Conservation (phyloP, 2,113 vertebrate genomes). For the Lophura nycthemera region DNA sequence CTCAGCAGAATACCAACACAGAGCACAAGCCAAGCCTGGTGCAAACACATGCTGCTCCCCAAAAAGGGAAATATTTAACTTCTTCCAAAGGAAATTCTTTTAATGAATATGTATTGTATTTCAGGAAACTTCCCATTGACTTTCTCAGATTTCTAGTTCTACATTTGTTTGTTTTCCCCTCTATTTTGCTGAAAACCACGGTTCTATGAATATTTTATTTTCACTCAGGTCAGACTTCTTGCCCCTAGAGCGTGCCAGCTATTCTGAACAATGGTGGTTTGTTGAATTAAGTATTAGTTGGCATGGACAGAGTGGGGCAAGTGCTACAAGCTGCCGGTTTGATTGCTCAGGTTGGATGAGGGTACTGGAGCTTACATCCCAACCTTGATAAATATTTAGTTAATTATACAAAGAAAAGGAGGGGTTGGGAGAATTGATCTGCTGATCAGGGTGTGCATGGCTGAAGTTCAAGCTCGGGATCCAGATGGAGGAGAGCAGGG, state of each 20-base stretch:
- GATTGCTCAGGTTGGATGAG: not conserved
- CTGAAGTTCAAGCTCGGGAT: not conserved
- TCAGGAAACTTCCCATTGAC: not conserved
- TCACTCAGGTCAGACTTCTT: not conserved
- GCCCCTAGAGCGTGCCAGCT: not conserved
- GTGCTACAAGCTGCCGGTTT: not conserved
- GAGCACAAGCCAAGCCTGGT: not conserved
- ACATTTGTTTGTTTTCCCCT: rapidly evolving
- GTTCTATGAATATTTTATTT: not conserved
- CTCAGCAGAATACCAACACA: slow-evolving; percentile 2
- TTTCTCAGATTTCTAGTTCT: not conserved
- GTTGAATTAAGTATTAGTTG: not conserved
- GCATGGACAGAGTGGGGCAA: not conserved
- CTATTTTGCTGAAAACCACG: not conserved
- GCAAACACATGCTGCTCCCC: not conserved
- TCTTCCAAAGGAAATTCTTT: not conserved
- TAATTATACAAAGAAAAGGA: not conserved
- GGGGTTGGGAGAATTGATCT: not conserved
- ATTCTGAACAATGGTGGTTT: not conserved
- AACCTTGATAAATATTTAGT: not conserved
- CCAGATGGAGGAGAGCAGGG: not conserved
- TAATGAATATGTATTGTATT: not conserved
- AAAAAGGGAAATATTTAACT: not conserved
- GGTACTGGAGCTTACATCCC: not conserved
- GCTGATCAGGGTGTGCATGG: not conserved